Conservation (phyloP, 2,888 invertebrate genomes). For the Parnassius glacialis region DNA sequence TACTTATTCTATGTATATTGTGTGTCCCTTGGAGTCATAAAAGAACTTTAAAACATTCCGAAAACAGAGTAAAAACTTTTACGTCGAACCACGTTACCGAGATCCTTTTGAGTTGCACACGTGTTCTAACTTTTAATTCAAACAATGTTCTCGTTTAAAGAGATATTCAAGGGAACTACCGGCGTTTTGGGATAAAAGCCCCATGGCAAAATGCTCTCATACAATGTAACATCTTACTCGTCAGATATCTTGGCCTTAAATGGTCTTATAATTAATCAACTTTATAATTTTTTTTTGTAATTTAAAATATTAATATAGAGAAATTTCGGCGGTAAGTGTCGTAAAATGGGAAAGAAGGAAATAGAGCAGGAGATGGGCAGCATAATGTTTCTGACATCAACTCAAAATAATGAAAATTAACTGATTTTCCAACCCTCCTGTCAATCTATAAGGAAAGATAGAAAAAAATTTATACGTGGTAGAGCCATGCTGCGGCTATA, state of each 20-base stretch:
- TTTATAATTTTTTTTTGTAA: background rate
- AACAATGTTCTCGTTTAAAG: constrained; percentile 24
- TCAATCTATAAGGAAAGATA: too few relatives aligned
- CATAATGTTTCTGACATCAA: too few relatives aligned
- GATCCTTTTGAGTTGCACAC: constrained; percentile 25
- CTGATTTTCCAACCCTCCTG: too few relatives aligned
- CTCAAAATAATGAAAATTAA: too few relatives aligned
- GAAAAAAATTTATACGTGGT: too few relatives aligned
- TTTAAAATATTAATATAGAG: too few relatives aligned
- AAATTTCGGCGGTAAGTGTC: too few relatives aligned
- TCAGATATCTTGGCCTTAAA: constrained; percentile 9
- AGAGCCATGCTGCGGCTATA: too few relatives aligned
- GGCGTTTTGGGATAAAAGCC: constrained; percentile 22
- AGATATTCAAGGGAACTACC: constrained; percentile 18
- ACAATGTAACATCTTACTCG: constrained; percentile 11
- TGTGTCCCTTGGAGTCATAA: background rate
- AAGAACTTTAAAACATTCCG: constrained; percentile 21
- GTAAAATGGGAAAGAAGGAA: too few relatives aligned
- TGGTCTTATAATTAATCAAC: constrained; percentile 7
- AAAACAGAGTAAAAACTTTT: constrained; percentile 24
- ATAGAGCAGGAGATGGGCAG: too few relatives aligned
- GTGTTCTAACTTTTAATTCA: constrained; percentile 29
- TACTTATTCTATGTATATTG: background rate
- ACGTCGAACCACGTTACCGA: constrained; percentile 22
- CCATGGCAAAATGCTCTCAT: constrained; percentile 6